Base-by-base conservation (phyloP, 2,113 vertebrate genomes). In the Cebidichthys violaceus region DNA sequence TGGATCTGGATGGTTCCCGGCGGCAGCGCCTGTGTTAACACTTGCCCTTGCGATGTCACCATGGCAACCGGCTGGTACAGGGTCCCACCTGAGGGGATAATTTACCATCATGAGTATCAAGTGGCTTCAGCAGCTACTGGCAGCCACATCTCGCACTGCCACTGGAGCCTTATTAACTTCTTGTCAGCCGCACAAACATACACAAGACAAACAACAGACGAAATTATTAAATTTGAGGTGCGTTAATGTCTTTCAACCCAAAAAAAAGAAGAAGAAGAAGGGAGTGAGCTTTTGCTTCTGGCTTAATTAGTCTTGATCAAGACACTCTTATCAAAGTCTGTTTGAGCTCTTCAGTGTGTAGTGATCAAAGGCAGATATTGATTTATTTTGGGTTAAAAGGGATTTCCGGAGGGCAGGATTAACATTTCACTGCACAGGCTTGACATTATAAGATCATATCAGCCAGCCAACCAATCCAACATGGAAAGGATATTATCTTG, bases 1-100 rank as follows among this genome's bases (percentile, higher is more conserved):
- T 99, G 98, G 94, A 99, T 96, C 94, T 98, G 98, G 93, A 99
- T 98, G 92, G 97, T 96, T 88, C 97, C 96, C 54, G 97, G 97
- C 75, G 97, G 95, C 82, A 99, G 96, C 86, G 96, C 96, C 92
- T 99, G 98, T 82, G 98, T 96, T 82, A 99, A 96, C 92, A 99
- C 96, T 96, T 99, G 98, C 93, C 98, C 98, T 94, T 99, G 98
- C 62, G 98, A 98, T 75, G 97, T 99, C 96, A 99, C 97, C 98
- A 99, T 99, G 1, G 98, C 95, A 97, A 99, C 98, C 0, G 98
- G 98, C 95, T 99, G 98, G 96, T 99, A 99, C 94, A 99, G 88
- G 79, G 98, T 96, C 94, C 97, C 98, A 94, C 98, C 97, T 98
- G 94, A 94, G 88, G 90, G 85, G 92, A 94, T 82, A 92, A 89